Evolutionary conservation across 2,113 vertebrate genomes (phyloP).

Genomic region (Dasyprocta punctata): DNA sequence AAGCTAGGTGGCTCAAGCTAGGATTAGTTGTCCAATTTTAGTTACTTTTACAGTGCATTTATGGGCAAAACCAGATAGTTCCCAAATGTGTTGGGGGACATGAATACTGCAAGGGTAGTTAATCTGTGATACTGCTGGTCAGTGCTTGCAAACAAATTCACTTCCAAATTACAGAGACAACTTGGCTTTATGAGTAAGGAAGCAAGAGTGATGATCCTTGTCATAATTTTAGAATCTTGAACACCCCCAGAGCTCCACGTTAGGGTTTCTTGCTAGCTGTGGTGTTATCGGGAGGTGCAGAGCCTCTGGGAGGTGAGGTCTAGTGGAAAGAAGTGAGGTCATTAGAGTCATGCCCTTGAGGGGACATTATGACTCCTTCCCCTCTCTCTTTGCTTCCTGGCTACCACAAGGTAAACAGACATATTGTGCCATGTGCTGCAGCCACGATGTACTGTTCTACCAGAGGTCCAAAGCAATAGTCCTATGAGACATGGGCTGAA

Average conservation of each 20-base stretch:
- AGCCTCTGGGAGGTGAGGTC: neutral
- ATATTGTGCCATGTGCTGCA: too few relatives aligned
- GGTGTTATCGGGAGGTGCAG: neutral
- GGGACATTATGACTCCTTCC: too few relatives aligned
- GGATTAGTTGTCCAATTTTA: neutral
- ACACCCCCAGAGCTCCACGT: neutral
- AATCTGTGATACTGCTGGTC: neutral
- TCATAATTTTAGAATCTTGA: neutral
- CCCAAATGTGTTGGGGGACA: neutral
- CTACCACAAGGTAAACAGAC: neutral
- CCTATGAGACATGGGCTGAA: neutral
- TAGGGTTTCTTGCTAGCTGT: neutral
- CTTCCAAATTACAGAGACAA: neutral
- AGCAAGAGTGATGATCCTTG: neutral
- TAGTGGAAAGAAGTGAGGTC: neutral
- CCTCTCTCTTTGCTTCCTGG: neutral
- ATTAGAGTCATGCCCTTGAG: neutral
- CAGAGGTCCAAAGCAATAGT: neutral
- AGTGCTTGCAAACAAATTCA: neutral
- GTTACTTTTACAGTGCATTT: neutral
- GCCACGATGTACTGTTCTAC: neutral
- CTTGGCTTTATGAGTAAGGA: neutral
- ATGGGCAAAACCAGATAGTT: neutral
- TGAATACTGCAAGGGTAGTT: neutral
- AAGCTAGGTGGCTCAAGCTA: neutral